Percentiles rank a stretch among this genome's conserved stretches.
These are phyloP conservation scores for Petrosia ficiformis DNA, from an alignment of 37 sponge, comb jelly and placozoan genomes.

Conservation along the genomic window DNA sequence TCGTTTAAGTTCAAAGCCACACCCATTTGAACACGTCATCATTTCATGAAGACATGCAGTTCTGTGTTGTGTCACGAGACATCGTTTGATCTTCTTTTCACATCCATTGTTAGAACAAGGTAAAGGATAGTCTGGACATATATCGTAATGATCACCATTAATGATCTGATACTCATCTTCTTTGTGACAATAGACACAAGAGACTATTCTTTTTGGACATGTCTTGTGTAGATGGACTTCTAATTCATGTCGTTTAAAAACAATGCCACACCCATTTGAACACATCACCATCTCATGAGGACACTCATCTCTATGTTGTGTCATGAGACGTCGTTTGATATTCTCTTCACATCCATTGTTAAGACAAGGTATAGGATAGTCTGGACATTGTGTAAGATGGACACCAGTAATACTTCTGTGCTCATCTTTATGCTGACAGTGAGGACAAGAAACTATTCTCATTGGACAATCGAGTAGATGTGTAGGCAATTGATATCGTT, in stretches of 20 bases:
- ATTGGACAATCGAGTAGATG: slow-evolving; percentile 4
- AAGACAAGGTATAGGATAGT: neutral
- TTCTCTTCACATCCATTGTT: neutral
- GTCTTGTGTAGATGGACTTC: neutral
- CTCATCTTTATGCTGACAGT: too few species aligned
- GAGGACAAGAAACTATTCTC: slow-evolving; percentile 3
- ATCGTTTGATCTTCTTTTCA: too few species aligned
- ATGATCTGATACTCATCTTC: too few species aligned
- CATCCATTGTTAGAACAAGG: too few species aligned
- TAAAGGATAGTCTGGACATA: too few species aligned
- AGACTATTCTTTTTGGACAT: too few species aligned
- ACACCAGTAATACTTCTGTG: too few species aligned
- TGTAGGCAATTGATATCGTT: neutral
- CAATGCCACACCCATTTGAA: neutral
- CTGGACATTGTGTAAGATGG: slow-evolving; percentile 3
- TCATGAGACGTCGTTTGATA: neutral
- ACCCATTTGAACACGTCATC: too few species aligned
- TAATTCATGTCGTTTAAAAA: neutral
- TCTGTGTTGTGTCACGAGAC: too few species aligned
- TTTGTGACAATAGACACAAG: too few species aligned
- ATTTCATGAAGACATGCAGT: too few species aligned
- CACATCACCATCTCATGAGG: neutral
- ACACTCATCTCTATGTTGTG: slow-evolving; percentile 4
- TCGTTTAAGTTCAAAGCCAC: neutral
- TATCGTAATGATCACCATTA: too few species aligned